A percentile compares a stretch with the other conserved stretches of the same genome.
Evolutionary conservation across 2,888 invertebrate species (phyloP).

Genomic region (Eilema caniola): DNA sequence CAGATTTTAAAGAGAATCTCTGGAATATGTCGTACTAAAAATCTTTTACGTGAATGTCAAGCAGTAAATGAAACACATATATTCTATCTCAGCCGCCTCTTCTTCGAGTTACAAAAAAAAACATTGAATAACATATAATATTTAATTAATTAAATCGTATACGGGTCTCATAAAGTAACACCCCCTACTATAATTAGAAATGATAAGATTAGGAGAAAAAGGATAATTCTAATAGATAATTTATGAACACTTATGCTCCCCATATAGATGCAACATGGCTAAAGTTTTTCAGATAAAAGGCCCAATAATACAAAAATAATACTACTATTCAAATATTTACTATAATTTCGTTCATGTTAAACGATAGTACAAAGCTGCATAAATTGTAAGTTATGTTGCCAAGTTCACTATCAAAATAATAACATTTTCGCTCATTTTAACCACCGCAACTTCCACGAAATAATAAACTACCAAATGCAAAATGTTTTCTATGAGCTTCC

Average conservation of each 20-base stretch:
- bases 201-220: neutral
- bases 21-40: neutral
- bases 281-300: neutral
- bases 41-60: neutral
- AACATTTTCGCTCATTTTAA: conserved; percentile 26
- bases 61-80: neutral
- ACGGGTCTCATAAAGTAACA: neutral
- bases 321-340: neutral
- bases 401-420: conserved; percentile 18
- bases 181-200: neutral
- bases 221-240: neutral
- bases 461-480: conserved; percentile 29
- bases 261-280: neutral
- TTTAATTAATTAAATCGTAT: neutral
- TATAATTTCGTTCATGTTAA: neutral
- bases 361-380: conserved; percentile 10
- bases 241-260: neutral
- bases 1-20: neutral
- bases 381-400: conserved; percentile 19
- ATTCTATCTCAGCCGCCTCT: no score
- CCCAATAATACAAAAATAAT: neutral
- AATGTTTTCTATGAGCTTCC: conserved; percentile 3
- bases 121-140: no score
- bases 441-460: conserved; percentile 33
- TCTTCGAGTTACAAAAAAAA: no score